These are phyloP conservation scores for Nematopogon swammerdamellus DNA, from an alignment of 2,888 invertebrate genomes.

Conservation along the genomic window DNA sequence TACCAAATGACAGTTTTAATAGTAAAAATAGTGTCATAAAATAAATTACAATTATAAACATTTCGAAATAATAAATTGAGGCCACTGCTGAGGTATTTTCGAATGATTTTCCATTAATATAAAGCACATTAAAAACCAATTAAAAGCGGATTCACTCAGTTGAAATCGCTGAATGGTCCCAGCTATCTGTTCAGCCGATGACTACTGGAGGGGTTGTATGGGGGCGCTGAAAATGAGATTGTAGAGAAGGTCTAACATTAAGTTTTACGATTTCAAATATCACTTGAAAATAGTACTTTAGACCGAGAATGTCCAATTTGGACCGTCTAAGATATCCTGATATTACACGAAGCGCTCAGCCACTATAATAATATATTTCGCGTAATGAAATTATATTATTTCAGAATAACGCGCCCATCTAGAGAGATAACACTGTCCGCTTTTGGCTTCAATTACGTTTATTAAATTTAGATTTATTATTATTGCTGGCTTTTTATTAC, in stretches of 20 bases:
- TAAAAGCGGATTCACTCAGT: too few relatives aligned
- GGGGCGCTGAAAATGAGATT: not conserved
- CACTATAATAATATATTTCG: not conserved
- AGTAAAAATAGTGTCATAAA: too few relatives aligned
- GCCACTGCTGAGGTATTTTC: too few relatives aligned
- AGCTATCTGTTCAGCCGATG: not conserved
- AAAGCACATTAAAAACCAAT: too few relatives aligned
- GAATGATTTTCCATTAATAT: too few relatives aligned
- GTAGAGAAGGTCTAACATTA: not conserved
- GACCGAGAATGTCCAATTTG: not conserved
- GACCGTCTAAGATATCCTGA: not conserved
- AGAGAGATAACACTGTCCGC: too few relatives aligned
- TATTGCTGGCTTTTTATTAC: too few relatives aligned
- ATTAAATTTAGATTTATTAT: too few relatives aligned
- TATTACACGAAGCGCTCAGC: not conserved
- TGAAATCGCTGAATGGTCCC: not conserved
- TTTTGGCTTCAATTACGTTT: too few relatives aligned
- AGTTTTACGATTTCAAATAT: not conserved
- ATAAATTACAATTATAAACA: too few relatives aligned
- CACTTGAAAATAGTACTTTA: not conserved
- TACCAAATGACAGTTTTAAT: too few relatives aligned
- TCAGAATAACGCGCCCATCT: not conserved
- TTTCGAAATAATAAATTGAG: too few relatives aligned
- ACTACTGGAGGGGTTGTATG: not conserved
- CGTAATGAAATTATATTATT: not conserved